phyloP scores from a whole-genome alignment of 2,888 invertebrate genomes.

The Megalurothrips usitatus region DNA sequence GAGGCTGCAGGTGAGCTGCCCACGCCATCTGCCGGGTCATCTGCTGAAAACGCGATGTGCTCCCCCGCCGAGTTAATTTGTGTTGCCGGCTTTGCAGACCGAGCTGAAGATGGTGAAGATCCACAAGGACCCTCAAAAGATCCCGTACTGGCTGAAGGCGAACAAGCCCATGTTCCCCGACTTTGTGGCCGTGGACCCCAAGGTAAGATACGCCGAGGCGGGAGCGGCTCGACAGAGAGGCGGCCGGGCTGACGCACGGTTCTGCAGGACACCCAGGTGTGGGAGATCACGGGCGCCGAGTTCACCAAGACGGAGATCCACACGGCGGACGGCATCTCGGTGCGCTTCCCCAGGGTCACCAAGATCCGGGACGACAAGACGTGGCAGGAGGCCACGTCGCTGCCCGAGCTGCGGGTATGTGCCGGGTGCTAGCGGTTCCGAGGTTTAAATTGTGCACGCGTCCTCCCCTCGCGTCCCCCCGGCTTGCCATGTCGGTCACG shows the following conservation, averaged over 20 bases:
- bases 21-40: too few relatives aligned
- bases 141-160: slow-evolving; percentile 78
- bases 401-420: slow-evolving; percentile 67
- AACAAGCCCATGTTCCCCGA: slow-evolving; percentile 84
- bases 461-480: not conserved
- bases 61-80: not conserved
- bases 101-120: slow-evolving; percentile 75
- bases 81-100: slow-evolving; percentile 44
- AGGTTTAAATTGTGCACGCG: not conserved
- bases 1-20: slow-evolving; percentile 58
- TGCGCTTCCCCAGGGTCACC: slow-evolving; percentile 86
- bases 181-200: slow-evolving; percentile 79
- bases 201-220: slow-evolving; percentile 44
- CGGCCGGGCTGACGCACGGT: not conserved
- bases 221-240: not conserved
- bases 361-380: slow-evolving; percentile 77
- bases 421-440: slow-evolving; percentile 15
- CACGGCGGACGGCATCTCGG: slow-evolving; percentile 90
- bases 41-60: too few relatives aligned
- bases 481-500: too few relatives aligned
- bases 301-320: slow-evolving; percentile 58
- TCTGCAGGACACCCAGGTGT: slow-evolving; percentile 69
- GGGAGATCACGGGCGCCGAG: slow-evolving; percentile 84
- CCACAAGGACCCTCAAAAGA: slow-evolving; percentile 61
- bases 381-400: slow-evolving; percentile 76